These are phyloP conservation scores for Oncorhynchus kisutch DNA, from an alignment of 2,113 vertebrate species.

Conservation along the genomic window DNA sequence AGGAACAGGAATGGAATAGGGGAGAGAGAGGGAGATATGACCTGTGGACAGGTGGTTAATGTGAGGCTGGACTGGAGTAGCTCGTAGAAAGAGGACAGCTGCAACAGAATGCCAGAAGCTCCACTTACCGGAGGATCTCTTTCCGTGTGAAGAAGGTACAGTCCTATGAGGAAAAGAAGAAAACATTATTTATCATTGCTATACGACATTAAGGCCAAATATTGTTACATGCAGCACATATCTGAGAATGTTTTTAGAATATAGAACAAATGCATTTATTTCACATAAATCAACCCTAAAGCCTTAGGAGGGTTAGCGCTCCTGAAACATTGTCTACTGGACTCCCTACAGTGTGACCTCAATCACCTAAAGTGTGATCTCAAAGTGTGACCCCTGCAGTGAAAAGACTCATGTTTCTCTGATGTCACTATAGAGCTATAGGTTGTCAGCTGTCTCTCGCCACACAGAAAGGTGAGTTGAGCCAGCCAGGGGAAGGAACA, in stretches of 20 bases:
- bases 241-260: no score
- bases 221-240: no score
- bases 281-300: no score
- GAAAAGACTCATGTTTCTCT: slow-evolving; percentile 48
- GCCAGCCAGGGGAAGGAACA: slow-evolving; percentile 31
- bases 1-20: neutral
- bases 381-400: no score
- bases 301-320: no score
- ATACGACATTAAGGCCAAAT: no score
- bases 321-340: neutral
- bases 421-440: slow-evolving; percentile 27
- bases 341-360: slow-evolving; percentile 14
- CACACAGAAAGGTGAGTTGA: slow-evolving; percentile 14
- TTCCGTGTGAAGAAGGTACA: slow-evolving; percentile 97
- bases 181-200: no score
- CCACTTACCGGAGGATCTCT: slow-evolving; percentile 94
- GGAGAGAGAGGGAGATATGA: neutral
- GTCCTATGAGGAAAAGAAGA: slow-evolving; percentile 78
- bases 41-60: neutral
- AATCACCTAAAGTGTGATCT: no score
- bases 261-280: no score
- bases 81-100: neutral
- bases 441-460: slow-evolving; percentile 37
- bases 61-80: neutral
- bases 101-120: neutral